Evolutionary conservation across 2,113 vertebrate genomes (phyloP).

Genomic region (Pterocles orientalis): DNA sequence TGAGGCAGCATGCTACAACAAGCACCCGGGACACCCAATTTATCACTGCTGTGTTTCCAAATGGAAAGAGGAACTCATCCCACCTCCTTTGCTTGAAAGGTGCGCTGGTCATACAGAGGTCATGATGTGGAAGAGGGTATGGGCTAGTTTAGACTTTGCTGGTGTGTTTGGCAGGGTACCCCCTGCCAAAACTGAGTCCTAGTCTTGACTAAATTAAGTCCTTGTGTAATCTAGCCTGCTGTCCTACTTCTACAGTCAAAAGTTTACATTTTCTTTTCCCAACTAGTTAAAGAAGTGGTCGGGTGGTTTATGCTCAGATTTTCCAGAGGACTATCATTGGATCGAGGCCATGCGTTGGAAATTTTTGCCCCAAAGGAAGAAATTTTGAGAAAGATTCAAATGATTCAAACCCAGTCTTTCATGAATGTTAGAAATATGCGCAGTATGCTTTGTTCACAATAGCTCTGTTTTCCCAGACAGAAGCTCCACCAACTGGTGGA

Average conservation of each 20-base stretch:
- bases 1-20: neutral
- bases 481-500: constrained; percentile 72
- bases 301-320: constrained; percentile 11
- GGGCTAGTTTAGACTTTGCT: neutral
- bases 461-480: constrained; percentile 68
- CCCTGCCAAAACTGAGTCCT: neutral
- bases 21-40: neutral
- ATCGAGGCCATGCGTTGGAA: neutral
- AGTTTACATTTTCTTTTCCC: constrained; percentile 29
- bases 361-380: constrained; percentile 61
- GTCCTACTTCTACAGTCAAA: neutral
- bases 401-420: constrained; percentile 53
- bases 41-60: neutral
- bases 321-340: constrained; percentile 18
- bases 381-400: constrained; percentile 58
- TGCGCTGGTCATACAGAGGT: neutral
- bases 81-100: neutral
- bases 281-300: neutral
- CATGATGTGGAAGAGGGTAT: neutral
- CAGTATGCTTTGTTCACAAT: constrained; percentile 69
- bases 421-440: constrained; percentile 61
- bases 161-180: neutral
- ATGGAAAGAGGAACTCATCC: neutral
- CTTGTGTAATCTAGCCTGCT: neutral
- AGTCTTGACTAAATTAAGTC: neutral